Evolutionary conservation across 53 echinoderm and acorn worm species (phyloP), one percentile per base, ranked within the genome.

Genomic region (Astropecten irregularis): DNA sequence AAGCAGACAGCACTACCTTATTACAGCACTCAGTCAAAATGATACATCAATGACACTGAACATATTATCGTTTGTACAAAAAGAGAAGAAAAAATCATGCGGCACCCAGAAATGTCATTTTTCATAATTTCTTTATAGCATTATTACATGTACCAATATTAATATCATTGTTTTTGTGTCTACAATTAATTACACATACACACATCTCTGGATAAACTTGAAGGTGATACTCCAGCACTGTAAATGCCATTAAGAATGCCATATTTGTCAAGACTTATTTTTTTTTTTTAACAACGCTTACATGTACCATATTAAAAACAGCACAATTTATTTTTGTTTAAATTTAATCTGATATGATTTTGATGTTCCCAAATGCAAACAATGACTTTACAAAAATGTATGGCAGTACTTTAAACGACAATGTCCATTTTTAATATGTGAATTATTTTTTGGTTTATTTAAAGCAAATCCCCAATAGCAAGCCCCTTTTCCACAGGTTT

Each of bases 1-100:
- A 35, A n/a, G n/a, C n/a, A n/a, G n/a, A 69, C 47, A 69, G 23
- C 49, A 40, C 69, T 69, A 22, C 68, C 42, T 68, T 25, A 38
- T 14, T 40, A 25, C 9, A 49, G 51, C 51, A 26, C 18, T 52
- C 19, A 73, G 34, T 27, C 73, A 51, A 71, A 71, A 10, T 35
- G 20, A 74, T 74, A 73, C 53, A 73, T 74, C 39, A 39, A 37
- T 79, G 59, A 47, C 60, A 79, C 29, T 18, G 32, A 79, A 61
- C 48, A 61, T 8, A 42, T 11, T 8, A 42, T 76, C 62, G 61
- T 61, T 28, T 79, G 47, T 60, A 79, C 46, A 31, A 61, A 60
- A 79, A 16, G 28, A n/a, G n/a, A n/a, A n/a, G n/a, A n/a, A n/a
- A n/a, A n/a, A n/a, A n/a, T n/a, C n/a, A 60, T 60, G 62, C 49